These are phyloP conservation scores for Anoncus sp. DNA, from an alignment of 2,888 invertebrate species.

Conservation along the genomic window DNA sequence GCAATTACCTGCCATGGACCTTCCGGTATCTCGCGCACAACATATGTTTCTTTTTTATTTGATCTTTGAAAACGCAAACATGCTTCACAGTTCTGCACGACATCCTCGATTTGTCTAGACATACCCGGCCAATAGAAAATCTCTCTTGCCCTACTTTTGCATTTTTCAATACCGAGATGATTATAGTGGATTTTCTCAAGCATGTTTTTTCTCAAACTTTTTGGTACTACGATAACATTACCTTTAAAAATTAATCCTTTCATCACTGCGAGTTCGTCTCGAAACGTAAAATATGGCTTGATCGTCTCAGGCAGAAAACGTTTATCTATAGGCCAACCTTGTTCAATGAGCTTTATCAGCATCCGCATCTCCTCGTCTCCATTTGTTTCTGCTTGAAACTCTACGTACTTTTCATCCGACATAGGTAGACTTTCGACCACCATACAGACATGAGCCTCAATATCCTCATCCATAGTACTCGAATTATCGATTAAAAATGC, in stretches of 20 bases:
- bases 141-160: too few relatives aligned
- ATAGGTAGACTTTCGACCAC: not conserved
- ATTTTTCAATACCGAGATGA: too few relatives aligned
- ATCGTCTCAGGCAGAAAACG: not conserved
- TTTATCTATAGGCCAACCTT: conserved; percentile 9
- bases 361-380: not conserved
- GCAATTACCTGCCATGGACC: too few relatives aligned
- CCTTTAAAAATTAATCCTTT: conserved; percentile 9
- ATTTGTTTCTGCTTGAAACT: not conserved
- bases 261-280: not conserved
- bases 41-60: too few relatives aligned
- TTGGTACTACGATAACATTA: too few relatives aligned
- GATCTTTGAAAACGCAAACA: too few relatives aligned
- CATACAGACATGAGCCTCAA: conserved; percentile 8
- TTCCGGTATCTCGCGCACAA: too few relatives aligned
- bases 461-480: not conserved
- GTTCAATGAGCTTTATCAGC: conserved; percentile 6
- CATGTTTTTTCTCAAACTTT: too few relatives aligned
- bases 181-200: too few relatives aligned
- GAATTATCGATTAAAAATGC: conserved; percentile 3
- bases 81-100: too few relatives aligned
- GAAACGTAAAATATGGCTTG: conserved; percentile 4
- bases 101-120: too few relatives aligned
- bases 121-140: too few relatives aligned
- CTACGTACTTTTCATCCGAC: not conserved